Base-by-base conservation (phyloP, 2,888 invertebrate species). In the Dyspetes luteomarginatus region DNA sequence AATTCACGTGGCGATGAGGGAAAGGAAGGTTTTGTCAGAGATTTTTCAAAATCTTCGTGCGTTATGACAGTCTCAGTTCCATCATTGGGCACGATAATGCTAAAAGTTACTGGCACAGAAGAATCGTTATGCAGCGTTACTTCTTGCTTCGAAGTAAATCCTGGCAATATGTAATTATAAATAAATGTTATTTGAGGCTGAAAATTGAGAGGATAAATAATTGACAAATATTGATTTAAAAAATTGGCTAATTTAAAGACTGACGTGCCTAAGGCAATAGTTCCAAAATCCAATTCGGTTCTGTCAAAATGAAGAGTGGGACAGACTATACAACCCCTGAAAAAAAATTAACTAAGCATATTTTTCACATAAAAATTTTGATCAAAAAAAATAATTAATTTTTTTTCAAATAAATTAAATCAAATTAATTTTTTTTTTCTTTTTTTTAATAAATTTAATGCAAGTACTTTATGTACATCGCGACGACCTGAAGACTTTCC, bases 281-380 rank as follows among this genome's bases (percentile, higher is more conserved):
- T 90, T 43, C 94, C 94, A 88, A 95, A 95, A 90, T 95, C 93
- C 58, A 95, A 88, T 81, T 92, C 92, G 0, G 92, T 91, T 43
- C 93, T 90, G 82, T 93, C 93, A 83, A 94, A 94, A 86, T 90
- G 93, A 26, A 95, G 86, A 5, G 94, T 93, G 0, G 95, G 95
- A 86, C 94, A 94, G 72, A 95, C 91, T 0, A 95, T 93, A 87
- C 93, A 93, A 15, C 95, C 95, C 85, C 95, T 95, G 89, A 17
- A 45, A 64, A n/a, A 7, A 48, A 12, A 45, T 22, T n/a, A 43
- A 3, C 17, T 15, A 19, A 22, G 1, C n/a, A 0, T 60, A 19
- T n/a, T 58, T 58, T 19, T 5, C 4, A 58, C 4, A 22, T 4
- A 15, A 22, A 58, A 15, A n/a, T 67, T 36, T 7, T 65, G 17